phyloP scores from a whole-genome alignment of 1,140 invertebrate species.

The Atta texana region DNA sequence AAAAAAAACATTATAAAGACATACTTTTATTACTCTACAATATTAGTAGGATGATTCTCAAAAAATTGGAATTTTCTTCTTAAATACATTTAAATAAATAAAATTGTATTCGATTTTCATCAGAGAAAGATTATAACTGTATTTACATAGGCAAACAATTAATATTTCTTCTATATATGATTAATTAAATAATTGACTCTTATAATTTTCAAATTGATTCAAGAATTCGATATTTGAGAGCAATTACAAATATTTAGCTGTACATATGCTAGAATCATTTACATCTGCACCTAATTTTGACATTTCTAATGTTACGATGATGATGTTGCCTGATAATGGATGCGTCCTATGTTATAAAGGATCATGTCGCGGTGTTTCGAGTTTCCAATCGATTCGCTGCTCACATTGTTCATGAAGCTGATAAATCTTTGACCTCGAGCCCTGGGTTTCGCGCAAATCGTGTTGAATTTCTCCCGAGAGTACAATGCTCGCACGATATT shows the following conservation, averaged over 20 bases:
- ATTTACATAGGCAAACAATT: too few relatives aligned
- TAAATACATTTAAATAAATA: too few relatives aligned
- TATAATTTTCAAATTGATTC: not conserved
- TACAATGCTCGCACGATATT: constrained; percentile 15
- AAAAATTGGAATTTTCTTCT: too few relatives aligned
- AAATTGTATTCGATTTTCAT: too few relatives aligned
- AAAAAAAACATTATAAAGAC: too few relatives aligned
- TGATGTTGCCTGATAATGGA: not conserved
- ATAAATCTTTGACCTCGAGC: constrained; percentile 18
- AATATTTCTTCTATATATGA: not conserved
- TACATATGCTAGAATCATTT: not conserved
- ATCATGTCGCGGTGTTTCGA: not conserved
- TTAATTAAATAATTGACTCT: not conserved
- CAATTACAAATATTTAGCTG: not conserved
- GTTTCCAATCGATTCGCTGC: constrained; percentile 43
- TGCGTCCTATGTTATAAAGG: not conserved
- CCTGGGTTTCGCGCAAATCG: constrained; percentile 12
- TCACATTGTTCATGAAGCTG: not conserved
- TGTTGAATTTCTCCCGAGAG: constrained; percentile 9
- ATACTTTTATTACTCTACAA: too few relatives aligned
- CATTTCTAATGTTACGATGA: not conserved
- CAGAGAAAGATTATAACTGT: too few relatives aligned
- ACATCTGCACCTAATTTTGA: not conserved
- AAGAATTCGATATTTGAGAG: not conserved
- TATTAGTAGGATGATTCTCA: too few relatives aligned